A percentile compares a stretch with the other conserved stretches of the same genome.
Conservation (phyloP, 2,113 vertebrate genomes). For the Lepus americanus region DNA sequence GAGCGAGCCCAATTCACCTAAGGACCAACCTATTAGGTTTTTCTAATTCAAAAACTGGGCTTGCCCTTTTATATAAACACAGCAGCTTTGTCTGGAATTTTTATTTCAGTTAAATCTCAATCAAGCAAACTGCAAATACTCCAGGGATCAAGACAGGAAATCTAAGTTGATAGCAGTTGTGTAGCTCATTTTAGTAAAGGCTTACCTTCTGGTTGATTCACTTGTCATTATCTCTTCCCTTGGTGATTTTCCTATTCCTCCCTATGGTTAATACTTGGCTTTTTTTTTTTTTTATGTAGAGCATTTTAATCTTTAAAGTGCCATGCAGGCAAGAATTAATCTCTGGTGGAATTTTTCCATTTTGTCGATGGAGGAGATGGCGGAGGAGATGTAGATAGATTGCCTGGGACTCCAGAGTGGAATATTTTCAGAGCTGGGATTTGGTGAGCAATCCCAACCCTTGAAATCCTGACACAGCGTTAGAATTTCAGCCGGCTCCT, state of each 20-base stretch:
- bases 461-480: constrained; percentile 41
- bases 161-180: constrained; percentile 51
- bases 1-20: neutral
- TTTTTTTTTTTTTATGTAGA: constrained; percentile 52
- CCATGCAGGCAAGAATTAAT: constrained; percentile 76
- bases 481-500: constrained; percentile 5
- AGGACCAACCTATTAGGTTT: constrained; percentile 51
- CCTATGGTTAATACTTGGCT: constrained; percentile 68
- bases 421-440: constrained; percentile 61
- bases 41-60: constrained; percentile 50
- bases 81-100: constrained; percentile 58
- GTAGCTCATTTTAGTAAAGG: constrained; percentile 47
- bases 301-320: constrained; percentile 82
- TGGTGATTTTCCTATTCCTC: constrained; percentile 64
- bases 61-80: constrained; percentile 26
- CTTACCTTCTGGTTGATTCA: constrained; percentile 66
- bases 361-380: constrained; percentile 71
- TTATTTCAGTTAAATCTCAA: constrained; percentile 68
- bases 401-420: constrained; percentile 46
- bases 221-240: constrained; percentile 65
- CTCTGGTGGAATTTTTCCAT: constrained; percentile 81
- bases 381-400: constrained; percentile 45
- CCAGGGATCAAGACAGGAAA: constrained; percentile 54
- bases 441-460: constrained; percentile 26
- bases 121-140: constrained; percentile 56